Conservation (phyloP, 2,113 vertebrate species). For the Tragelaphus imberbis region DNA sequence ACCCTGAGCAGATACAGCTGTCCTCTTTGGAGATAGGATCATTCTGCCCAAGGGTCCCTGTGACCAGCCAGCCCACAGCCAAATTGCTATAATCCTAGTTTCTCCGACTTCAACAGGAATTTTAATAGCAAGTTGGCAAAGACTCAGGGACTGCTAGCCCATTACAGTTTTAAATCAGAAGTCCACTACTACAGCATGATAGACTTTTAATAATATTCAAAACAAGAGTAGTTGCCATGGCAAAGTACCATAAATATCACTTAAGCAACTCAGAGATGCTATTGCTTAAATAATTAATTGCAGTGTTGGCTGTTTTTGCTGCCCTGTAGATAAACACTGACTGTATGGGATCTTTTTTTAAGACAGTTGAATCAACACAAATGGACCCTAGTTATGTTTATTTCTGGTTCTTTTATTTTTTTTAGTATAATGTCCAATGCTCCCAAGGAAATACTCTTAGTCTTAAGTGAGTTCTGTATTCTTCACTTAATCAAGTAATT, state of each 20-base stretch:
- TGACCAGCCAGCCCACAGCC: not conserved
- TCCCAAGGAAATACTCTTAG: not conserved
- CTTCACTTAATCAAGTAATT: not conserved
- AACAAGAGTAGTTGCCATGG: conserved; percentile 36
- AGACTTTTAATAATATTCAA: conserved; percentile 16
- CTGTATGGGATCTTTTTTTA: not conserved
- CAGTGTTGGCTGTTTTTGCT: not conserved
- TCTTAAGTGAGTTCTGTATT: not conserved
- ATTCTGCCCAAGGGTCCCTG: accelerated
- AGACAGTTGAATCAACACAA: not conserved
- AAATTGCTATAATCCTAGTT: accelerated
- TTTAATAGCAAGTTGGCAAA: not conserved
- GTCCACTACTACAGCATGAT: not conserved
- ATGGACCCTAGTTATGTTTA: not conserved
- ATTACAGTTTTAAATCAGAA: not conserved
- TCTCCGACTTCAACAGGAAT: not conserved
- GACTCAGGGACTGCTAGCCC: not conserved
- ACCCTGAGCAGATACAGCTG: too few species aligned
- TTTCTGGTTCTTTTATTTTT: not conserved
- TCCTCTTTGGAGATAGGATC: accelerated
- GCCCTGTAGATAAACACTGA: not conserved
- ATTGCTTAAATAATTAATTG: conserved; percentile 45
- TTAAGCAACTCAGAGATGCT: conserved; percentile 11
- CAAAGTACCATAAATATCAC: conserved; percentile 20
- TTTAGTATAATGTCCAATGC: not conserved